Percentiles rank a stretch among this genome's conserved stretches.
Conservation (phyloP, 2,113 vertebrate genomes). For the Mola mola region DNA sequence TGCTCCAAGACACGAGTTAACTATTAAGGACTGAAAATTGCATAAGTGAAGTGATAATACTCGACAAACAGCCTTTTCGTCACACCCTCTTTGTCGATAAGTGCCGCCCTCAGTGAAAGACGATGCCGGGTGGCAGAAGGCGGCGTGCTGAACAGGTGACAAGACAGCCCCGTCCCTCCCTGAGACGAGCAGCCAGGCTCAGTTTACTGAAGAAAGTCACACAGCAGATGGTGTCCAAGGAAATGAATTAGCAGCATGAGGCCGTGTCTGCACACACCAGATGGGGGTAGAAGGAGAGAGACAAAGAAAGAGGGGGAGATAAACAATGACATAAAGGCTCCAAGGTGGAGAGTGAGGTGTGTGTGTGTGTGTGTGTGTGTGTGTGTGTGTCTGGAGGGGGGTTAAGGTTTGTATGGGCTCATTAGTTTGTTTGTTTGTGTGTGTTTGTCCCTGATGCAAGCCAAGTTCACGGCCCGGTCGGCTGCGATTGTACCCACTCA, state of each 20-base stretch:
- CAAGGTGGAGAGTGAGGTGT: slow-evolving; percentile 25
- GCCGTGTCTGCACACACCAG: slow-evolving; percentile 64
- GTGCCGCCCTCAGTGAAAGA: slow-evolving; percentile 55
- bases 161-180: slow-evolving; percentile 45
- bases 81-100: slow-evolving; percentile 20
- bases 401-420: slow-evolving; percentile 39
- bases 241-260: slow-evolving; percentile 72
- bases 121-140: slow-evolving; percentile 66
- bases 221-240: slow-evolving; percentile 78
- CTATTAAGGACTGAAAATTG: slow-evolving; percentile 52
- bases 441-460: slow-evolving; percentile 29
- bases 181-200: slow-evolving; percentile 52
- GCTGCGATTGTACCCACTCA: slow-evolving; percentile 24
- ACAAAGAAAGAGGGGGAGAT: slow-evolving; percentile 66
- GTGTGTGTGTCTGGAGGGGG: slow-evolving; percentile 31
- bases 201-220: slow-evolving; percentile 77
- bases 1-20: slow-evolving; percentile 14
- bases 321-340: slow-evolving; percentile 64
- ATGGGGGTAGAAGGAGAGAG: slow-evolving; percentile 65
- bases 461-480: slow-evolving; percentile 38
- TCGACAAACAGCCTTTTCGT: slow-evolving; percentile 47
- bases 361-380: slow-evolving; percentile 58
- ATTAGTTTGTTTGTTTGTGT: slow-evolving; percentile 65
- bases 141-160: slow-evolving; percentile 72
- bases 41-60: slow-evolving; percentile 53